Evolutionary conservation across 2,113 vertebrate genomes (phyloP).

Genomic region (Rhinopomastus cyanomelas): DNA sequence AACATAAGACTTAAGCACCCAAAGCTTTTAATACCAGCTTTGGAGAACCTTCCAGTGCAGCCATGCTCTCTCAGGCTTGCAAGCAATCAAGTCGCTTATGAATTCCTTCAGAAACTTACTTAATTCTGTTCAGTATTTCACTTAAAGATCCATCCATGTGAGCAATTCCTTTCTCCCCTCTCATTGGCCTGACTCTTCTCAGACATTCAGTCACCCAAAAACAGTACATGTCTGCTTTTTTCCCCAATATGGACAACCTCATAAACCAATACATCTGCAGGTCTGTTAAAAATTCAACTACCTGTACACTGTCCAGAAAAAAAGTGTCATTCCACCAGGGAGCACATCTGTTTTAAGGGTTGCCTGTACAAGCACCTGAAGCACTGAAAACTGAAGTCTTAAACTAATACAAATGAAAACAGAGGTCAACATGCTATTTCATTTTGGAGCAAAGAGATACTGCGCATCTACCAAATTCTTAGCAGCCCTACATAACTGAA

Average conservation of each 20-base stretch:
- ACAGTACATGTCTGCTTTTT: background rate
- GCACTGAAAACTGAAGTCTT: background rate
- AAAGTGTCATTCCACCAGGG: background rate
- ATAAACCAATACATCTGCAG: background rate
- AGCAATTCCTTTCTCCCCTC: background rate
- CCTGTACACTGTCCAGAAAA: background rate
- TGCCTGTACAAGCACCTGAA: background rate
- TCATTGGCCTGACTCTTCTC: background rate
- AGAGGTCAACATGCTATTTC: constrained; percentile 7
- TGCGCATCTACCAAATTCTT: background rate
- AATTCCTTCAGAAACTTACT: background rate
- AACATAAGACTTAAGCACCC: background rate
- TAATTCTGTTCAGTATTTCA: background rate
- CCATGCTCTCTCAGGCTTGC: background rate
- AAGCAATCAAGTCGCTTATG: background rate
- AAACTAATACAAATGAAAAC: constrained; percentile 11
- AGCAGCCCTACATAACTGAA: background rate
- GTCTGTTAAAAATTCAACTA: background rate
- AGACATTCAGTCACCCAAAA: background rate
- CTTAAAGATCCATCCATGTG: background rate
- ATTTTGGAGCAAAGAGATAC: background rate
- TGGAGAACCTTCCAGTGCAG: background rate
- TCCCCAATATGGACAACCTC: background rate
- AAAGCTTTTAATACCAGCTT: background rate
- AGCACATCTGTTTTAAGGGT: no score